Base-by-base conservation (phyloP, 2,797 vertebrate genomes). In the Gymnodraco acuticeps region DNA sequence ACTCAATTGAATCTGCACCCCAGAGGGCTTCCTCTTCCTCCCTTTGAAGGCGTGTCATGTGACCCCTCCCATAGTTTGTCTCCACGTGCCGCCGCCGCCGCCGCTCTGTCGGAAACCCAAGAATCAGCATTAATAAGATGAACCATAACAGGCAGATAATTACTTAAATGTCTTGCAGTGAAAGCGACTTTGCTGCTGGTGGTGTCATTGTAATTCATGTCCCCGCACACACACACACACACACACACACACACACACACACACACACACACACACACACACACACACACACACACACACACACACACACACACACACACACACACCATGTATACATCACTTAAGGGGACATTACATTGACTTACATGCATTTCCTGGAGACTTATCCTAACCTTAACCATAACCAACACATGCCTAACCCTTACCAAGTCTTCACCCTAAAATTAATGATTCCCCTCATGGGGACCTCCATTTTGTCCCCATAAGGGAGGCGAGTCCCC, bases 221-320 rank as follows among this genome's bases (percentile, higher is more conserved):
- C 23, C 23, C 23, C 23, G 23, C 23, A 78, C 77, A 62, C 79
- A 78, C 81, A 78, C 86, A 86, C 80, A 80, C 87, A 84, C 85
- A 70, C 77, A 27, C 27, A 41, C 81, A 78, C 77, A 78, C 76
- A 62, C 79, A 78, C 81, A 78, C 85, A 85, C 78, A 79, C 87
- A 84, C 85, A 68, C 77, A 27, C 27, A 33, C 81, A 78, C 77
- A 77, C 77, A 62, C 79, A 78, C 81, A 78, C 86, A 85, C 80
- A 80, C 87, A 84, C 85, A 70, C 77, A 27, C 27, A 41, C 81
- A 78, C 77, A 78, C 77, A 27, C 27, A 41, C 81, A 78, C 77
- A 78, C 77, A 62, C 79, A 78, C 81, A 78, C 86, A 86, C n/a
- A n/a, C n/a, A n/a, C n/a, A n/a, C n/a, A n/a, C n/a, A n/a, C n/a